Conservation (phyloP, 2,113 vertebrate species). For the Gasterosteus aculeatus region DNA sequence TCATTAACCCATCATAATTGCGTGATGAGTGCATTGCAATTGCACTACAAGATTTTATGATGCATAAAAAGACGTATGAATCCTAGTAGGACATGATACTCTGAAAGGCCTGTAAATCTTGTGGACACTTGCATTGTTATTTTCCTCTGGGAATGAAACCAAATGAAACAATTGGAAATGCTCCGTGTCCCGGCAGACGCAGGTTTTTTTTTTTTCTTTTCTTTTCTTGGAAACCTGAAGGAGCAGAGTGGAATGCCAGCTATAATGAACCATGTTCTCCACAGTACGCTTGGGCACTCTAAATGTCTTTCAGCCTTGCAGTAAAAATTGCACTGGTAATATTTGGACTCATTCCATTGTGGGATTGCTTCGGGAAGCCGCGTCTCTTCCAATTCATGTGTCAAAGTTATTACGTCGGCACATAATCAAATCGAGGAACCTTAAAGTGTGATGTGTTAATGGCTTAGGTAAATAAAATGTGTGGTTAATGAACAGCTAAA, state of each 20-base stretch:
- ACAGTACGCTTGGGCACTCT: slow-evolving; percentile 21
- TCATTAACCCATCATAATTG: slow-evolving; percentile 67
- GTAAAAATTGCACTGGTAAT: slow-evolving; percentile 18
- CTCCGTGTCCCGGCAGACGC: slow-evolving; percentile 8
- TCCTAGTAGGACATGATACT: not conserved
- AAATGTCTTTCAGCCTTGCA: slow-evolving; percentile 5
- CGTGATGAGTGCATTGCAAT: slow-evolving; percentile 52
- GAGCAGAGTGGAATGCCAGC: slow-evolving; percentile 42
- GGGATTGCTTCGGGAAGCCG: slow-evolving; percentile 25
- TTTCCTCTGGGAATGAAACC: slow-evolving; percentile 28
- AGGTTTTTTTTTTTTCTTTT: slow-evolving; percentile 1
- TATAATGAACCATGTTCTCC: slow-evolving; percentile 40
- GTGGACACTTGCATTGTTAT: slow-evolving; percentile 14
- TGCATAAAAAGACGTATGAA: slow-evolving; percentile 25
- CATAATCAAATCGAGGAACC: slow-evolving; percentile 21
- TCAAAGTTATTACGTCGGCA: not conserved
- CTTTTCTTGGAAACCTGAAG: slow-evolving; percentile 6
- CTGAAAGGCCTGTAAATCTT: not conserved
- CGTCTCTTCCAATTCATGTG: slow-evolving; percentile 24
- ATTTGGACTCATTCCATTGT: slow-evolving; percentile 43
- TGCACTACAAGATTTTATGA: slow-evolving; percentile 35
- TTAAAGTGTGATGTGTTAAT: slow-evolving; percentile 5
- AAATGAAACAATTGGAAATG: slow-evolving; percentile 35
- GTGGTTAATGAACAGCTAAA: not conserved
- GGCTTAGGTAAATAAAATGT: not conserved